phyloP scores from a whole-genome alignment of 2,888 invertebrate species.

The Hypena proboscidalis region DNA sequence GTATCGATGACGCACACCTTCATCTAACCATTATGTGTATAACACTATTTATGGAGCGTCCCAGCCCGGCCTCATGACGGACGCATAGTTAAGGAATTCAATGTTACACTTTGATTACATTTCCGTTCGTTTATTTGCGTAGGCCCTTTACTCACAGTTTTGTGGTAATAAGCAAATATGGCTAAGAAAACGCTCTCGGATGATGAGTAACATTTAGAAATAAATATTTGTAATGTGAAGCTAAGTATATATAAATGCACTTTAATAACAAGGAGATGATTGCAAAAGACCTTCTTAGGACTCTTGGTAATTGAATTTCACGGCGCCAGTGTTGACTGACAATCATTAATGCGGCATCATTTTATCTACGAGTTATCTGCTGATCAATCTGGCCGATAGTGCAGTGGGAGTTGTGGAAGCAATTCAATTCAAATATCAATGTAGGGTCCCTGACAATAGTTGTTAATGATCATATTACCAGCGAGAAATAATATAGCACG shows the following conservation, averaged over 20 bases:
- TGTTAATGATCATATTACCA: slow-evolving; percentile 79
- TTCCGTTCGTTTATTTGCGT: slow-evolving; percentile 36
- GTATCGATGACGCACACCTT: slow-evolving; percentile 66
- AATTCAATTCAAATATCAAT: slow-evolving; percentile 81
- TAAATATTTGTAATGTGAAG: slow-evolving; percentile 28
- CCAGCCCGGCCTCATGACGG: slow-evolving; percentile 43
- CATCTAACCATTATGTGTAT: slow-evolving; percentile 49
- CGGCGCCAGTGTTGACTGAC: slow-evolving; percentile 40
- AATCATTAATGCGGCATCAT: slow-evolving; percentile 53
- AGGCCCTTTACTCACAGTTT: slow-evolving; percentile 23
- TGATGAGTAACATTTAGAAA: slow-evolving; percentile 41
- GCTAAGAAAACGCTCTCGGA: slow-evolving; percentile 24
- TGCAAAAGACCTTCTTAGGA: slow-evolving; percentile 15
- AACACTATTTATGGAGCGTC: slow-evolving; percentile 71
- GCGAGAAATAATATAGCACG: slow-evolving; percentile 78
- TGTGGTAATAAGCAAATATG: slow-evolving; percentile 37
- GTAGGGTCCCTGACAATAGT: slow-evolving; percentile 71
- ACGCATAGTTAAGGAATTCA: slow-evolving; percentile 47
- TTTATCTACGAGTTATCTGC: slow-evolving; percentile 67
- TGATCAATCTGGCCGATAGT: slow-evolving; percentile 74
- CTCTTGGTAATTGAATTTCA: slow-evolving; percentile 22
- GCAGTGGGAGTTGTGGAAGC: slow-evolving; percentile 64
- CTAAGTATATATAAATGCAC: slow-evolving; percentile 3
- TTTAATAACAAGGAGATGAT: slow-evolving; percentile 16
- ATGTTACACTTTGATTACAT: slow-evolving; percentile 39